Conservation (phyloP, 2,888 invertebrate genomes). For the Lepetodrilus schrolli region DNA sequence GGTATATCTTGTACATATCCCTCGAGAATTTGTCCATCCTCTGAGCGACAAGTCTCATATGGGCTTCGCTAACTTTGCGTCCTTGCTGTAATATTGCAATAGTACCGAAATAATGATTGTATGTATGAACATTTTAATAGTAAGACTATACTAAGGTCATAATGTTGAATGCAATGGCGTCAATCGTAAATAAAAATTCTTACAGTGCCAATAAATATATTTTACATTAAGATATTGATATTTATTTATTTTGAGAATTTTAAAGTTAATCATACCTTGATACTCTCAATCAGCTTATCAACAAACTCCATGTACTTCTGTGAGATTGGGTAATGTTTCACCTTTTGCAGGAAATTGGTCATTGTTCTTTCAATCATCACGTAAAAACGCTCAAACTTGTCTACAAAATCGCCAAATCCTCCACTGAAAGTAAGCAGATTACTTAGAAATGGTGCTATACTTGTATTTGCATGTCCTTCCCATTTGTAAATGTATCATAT, state of each 20-base stretch:
- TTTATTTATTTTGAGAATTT: too few species aligned
- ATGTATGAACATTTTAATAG: too few species aligned
- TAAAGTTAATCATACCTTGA: conserved; percentile 41
- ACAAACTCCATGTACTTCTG: conserved; percentile 36
- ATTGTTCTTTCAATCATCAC: conserved; percentile 5
- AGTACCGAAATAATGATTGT: neutral
- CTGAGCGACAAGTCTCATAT: neutral
- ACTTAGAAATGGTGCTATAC: too few species aligned
- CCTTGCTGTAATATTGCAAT: too few species aligned
- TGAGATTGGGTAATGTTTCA: conserved; percentile 41
- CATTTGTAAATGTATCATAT: neutral
- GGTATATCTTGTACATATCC: neutral
- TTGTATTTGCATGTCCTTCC: too few species aligned
- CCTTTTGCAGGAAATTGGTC: conserved; percentile 9
- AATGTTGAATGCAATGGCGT: too few species aligned
- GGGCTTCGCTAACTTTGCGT: neutral
- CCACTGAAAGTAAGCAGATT: neutral
- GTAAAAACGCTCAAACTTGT: conserved; percentile 3
- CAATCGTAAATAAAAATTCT: too few species aligned
- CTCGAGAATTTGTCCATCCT: neutral
- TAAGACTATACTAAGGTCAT: too few species aligned
- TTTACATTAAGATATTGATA: too few species aligned
- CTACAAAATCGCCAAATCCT: neutral
- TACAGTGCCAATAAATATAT: too few species aligned
- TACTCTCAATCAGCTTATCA: conserved; percentile 29